These are phyloP conservation scores for Heliornis fulica DNA, from an alignment of 2,113 vertebrate species.

Conservation along the genomic window DNA sequence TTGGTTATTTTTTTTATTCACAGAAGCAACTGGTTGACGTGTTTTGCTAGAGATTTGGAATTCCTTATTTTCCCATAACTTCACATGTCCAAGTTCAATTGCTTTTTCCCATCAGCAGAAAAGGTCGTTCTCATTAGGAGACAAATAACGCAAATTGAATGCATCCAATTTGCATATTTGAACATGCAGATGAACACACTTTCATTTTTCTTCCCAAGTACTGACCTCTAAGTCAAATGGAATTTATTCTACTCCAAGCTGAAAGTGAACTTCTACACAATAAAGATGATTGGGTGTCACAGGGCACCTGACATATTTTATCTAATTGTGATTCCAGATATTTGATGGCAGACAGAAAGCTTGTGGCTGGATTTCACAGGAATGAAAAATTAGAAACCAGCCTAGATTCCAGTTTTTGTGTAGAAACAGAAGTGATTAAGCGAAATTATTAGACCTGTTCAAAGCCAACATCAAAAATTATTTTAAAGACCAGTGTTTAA, in stretches of 20 bases:
- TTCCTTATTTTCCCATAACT: not conserved
- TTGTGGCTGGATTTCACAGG: not conserved
- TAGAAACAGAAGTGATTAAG: slow-evolving; percentile 54
- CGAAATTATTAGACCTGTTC: slow-evolving; percentile 54
- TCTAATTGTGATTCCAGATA: slow-evolving; percentile 17
- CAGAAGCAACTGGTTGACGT: not conserved
- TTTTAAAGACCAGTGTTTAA: slow-evolving; percentile 20
- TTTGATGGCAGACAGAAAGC: slow-evolving; percentile 25
- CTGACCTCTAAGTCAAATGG: slow-evolving; percentile 2
- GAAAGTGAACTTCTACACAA: slow-evolving; percentile 2
- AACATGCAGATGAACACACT: not conserved
- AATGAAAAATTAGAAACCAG: slow-evolving; percentile 50
- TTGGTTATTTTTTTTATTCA: not conserved
- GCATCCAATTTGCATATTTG: slow-evolving; percentile 11
- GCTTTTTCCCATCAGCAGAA: not conserved
- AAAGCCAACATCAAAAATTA: slow-evolving; percentile 44
- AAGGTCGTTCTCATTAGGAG: slow-evolving; percentile 34
- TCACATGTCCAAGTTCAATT: not conserved
- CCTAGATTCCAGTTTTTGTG: slow-evolving; percentile 16
- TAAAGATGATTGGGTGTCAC: slow-evolving; percentile 39
- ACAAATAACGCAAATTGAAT: slow-evolving; percentile 20
- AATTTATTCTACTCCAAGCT: slow-evolving; percentile 35
- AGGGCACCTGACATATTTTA: slow-evolving; percentile 22
- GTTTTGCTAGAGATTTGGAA: not conserved
- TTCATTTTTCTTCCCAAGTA: slow-evolving; percentile 41